phyloP scores from a whole-genome alignment of 2,113 vertebrate genomes.

The Chionis minor region DNA sequence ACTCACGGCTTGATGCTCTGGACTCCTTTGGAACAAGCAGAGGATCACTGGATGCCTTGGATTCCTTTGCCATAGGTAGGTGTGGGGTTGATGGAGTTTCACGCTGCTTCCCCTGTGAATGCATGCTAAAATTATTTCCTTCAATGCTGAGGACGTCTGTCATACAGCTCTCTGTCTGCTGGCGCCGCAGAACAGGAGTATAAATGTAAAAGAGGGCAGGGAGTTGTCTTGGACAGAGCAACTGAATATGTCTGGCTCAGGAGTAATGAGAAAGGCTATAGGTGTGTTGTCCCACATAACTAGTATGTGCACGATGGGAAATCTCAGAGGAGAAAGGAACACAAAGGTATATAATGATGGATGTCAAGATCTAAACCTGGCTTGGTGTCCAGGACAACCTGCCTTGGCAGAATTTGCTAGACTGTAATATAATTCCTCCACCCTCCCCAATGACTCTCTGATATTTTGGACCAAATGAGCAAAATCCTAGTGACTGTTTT shows the following conservation, averaged over 20 bases:
- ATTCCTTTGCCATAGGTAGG: conserved; percentile 77
- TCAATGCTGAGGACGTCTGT: neutral
- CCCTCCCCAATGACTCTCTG: neutral
- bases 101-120: neutral
- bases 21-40: conserved; percentile 78
- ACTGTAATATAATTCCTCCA: neutral
- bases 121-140: neutral
- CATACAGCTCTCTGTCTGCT: neutral
- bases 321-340: neutral
- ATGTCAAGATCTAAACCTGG: neutral
- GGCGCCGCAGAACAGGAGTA: neutral
- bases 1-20: conserved; percentile 81
- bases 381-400: neutral
- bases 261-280: neutral
- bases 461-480: neutral
- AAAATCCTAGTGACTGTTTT: neutral
- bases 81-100: neutral
- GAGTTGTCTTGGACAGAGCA: neutral
- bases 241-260: neutral
- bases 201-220: neutral
- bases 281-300: neutral
- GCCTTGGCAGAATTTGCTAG: neutral
- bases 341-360: neutral
- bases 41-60: conserved; percentile 75
- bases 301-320: neutral